phyloP scores from a whole-genome alignment of 2,113 vertebrate genomes.

The human (Homo sapiens) region DNA sequence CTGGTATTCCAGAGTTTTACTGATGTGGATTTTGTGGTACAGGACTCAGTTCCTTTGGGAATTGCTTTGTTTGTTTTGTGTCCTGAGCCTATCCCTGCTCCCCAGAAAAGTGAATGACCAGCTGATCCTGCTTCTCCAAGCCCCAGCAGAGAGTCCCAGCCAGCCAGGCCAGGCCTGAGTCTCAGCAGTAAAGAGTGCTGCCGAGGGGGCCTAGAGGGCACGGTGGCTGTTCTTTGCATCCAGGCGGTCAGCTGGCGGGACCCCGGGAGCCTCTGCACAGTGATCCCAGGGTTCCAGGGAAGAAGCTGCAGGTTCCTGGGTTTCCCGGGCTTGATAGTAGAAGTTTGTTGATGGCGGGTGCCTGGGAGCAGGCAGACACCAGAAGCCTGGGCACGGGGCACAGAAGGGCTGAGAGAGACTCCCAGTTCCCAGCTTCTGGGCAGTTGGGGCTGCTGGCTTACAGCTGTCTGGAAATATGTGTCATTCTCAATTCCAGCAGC shows the following conservation, averaged over 20 bases:
- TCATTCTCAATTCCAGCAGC: neutral
- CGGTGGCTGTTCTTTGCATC: neutral
- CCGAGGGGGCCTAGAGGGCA: neutral
- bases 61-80: neutral
- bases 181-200: no score
- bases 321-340: neutral
- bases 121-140: neutral
- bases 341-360: no score
- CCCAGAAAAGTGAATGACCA: neutral
- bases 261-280: neutral
- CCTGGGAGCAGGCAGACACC: neutral
- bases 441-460: neutral
- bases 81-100: neutral
- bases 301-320: neutral
- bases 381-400: neutral
- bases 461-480: neutral
- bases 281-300: neutral
- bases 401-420: neutral
- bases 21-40: accelerated
- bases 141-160: neutral
- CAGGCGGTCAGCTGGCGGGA: accelerated
- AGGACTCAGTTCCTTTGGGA: neutral
- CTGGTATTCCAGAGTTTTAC: neutral
- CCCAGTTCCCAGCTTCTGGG: neutral
- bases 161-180: neutral